Evolutionary conservation across 2,888 invertebrate genomes (phyloP), one percentile per base, ranked within the genome.

Genomic region (Ectemnius cavifrons): DNA sequence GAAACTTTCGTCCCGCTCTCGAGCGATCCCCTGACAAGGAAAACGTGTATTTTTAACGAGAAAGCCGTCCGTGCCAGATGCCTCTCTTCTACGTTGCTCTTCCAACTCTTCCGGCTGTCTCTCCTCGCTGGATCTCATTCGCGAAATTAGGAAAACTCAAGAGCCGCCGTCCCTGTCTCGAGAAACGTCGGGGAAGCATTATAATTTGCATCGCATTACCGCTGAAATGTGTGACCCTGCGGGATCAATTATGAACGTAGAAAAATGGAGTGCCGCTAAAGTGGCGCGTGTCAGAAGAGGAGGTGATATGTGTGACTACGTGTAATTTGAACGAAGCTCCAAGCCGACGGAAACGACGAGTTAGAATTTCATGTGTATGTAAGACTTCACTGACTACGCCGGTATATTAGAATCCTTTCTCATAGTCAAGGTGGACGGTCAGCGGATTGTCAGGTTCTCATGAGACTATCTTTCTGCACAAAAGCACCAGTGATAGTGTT

Each of bases 41-140:
- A 59, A 59, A 65, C 61, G 73, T 77, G 71, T 81, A 83, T 83
- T 82, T 82, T 84, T 82, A 84, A 82, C 83, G 75, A 82, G 77
- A 45, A 64, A 52, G 61, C 64, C 72, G 37, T 62, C 65, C 67
- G 28, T 28, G n/a, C 68, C 66, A 64, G 70, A 73, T 63, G 66
- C 65, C 23, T 46, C 23, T 71, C 59, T 65, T 65, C 14, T 14
- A 20, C 58, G 56, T 14, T 47, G 57, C n/a, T 49, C 45, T 56
- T 16, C 18, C 13, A 18, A 45, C 58, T 16, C 56, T 23, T 14
- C 8, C 13, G 46, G 18, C 14, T 49, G 11, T n/a, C 63, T 45
- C 47, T 63, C 18, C 61, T 46, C 67, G 4, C 16, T 58, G 47
- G 61, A 18, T 47, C 18, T 27, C 2, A 2, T 47, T 37, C n/a